phyloP scores from a whole-genome alignment of 2,113 vertebrate species.

The Gracilinanus agilis region DNA sequence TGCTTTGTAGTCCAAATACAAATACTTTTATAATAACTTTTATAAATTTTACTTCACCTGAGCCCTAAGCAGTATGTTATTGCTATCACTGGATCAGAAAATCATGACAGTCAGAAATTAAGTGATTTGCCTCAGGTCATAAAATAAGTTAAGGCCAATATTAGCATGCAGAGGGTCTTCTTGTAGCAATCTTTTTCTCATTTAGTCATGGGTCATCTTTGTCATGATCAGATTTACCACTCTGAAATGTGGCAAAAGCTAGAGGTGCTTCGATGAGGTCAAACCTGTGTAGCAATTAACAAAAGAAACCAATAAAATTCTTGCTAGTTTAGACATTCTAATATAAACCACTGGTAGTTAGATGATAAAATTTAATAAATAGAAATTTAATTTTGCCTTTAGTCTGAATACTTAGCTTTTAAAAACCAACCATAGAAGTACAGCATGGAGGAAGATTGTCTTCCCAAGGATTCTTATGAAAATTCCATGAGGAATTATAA shows the following conservation, averaged over 20 bases:
- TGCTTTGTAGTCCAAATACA: slow-evolving; percentile 39
- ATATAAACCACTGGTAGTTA: not conserved
- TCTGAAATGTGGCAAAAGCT: slow-evolving; percentile 40
- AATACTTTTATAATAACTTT: slow-evolving; percentile 57
- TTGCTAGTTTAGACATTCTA: not conserved
- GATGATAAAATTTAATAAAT: not conserved
- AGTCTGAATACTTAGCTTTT: not conserved
- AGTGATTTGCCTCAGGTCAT: slow-evolving; percentile 54
- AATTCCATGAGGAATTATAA: not conserved
- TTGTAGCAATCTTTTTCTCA: slow-evolving; percentile 33
- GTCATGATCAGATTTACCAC: slow-evolving; percentile 35
- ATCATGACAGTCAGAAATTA: slow-evolving; percentile 63
- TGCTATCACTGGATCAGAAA: slow-evolving; percentile 62
- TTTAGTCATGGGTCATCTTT: slow-evolving; percentile 13
- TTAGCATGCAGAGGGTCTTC: slow-evolving; percentile 51
- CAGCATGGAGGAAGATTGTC: not conserved
- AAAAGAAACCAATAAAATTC: not conserved
- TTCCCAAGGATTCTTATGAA: not conserved
- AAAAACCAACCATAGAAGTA: not conserved
- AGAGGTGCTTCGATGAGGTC: not conserved
- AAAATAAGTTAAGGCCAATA: slow-evolving; percentile 36
- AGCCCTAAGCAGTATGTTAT: slow-evolving; percentile 46
- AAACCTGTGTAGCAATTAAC: not conserved
- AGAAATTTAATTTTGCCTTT: not conserved
- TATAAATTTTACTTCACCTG: slow-evolving; percentile 14